phyloP scores from a whole-genome alignment of 2,797 vertebrate genomes.

The Etheostoma perlongum region DNA sequence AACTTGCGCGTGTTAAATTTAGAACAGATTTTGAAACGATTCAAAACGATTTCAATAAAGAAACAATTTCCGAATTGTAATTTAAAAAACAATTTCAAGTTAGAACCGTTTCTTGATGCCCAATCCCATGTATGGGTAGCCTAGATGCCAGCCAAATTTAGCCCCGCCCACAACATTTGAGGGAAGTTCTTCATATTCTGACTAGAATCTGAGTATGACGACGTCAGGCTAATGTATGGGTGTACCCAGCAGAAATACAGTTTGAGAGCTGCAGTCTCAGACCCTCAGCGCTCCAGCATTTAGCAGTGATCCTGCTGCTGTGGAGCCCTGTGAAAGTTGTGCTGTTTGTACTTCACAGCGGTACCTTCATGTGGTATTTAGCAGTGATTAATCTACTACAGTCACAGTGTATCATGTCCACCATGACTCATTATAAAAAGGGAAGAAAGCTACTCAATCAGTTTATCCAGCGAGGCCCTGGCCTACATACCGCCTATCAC shows the following conservation, averaged over 20 bases:
- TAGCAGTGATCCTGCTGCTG: slow-evolving; percentile 12
- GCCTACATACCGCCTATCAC: slow-evolving; percentile 58
- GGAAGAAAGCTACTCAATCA: slow-evolving; percentile 35
- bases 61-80: too few relatives aligned
- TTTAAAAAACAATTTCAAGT: too few relatives aligned
- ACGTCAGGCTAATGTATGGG: too few relatives aligned
- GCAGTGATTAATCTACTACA: slow-evolving; percentile 18
- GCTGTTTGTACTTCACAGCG: slow-evolving; percentile 20
- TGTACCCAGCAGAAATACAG: not conserved
- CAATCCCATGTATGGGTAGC: too few relatives aligned
- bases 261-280: not conserved
- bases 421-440: slow-evolving; percentile 41
- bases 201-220: too few relatives aligned
- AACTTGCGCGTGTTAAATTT: too few relatives aligned
- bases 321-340: not conserved
- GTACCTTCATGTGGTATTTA: slow-evolving; percentile 25
- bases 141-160: too few relatives aligned
- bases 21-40: too few relatives aligned
- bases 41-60: too few relatives aligned
- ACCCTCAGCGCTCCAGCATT: not conserved
- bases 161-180: too few relatives aligned
- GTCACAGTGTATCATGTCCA: slow-evolving; percentile 24
- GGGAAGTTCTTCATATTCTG: too few relatives aligned
- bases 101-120: too few relatives aligned
- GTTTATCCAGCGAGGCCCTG: slow-evolving; percentile 43